Base-by-base conservation (phyloP, 2,113 vertebrate genomes). In the Labeo catla region DNA sequence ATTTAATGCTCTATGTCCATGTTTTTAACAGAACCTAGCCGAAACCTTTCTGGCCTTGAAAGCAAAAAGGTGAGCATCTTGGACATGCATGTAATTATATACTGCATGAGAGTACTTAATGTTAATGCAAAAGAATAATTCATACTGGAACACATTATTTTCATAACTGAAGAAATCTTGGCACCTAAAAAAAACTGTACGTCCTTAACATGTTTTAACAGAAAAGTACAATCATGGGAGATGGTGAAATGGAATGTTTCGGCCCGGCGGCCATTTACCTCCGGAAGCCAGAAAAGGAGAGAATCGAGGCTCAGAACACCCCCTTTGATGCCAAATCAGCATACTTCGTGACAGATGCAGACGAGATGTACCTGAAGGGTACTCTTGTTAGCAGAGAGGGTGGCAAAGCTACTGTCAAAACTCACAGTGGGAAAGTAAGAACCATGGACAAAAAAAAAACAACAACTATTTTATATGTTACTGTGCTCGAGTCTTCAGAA, bases 161-260 rank as follows among this genome's bases (percentile, higher is more conserved):
- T 66, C 13, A 65, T 4, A 47, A 61, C 47, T 74, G 3, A 39
- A 16, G 34, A 19, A 19, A 39, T 23, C 8, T 65, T 34, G 15
- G 47, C 19, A 49, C 13, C 70, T 86, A 57, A 54, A 76, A 80
- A 84, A 39, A 39, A 2, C 39, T 28, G 28, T 28, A 28, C 28
- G 3, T 39, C 5, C 88, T 52, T 82, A 78, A 83, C 86, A 61
- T 76, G 47, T 76, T 85, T 74, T 45, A 12, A 16, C n/a, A 93
- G 92, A 88, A 91, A 93, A 90, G 83, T 0, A 68, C 86, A 89
- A 88, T 49, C 93, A 98, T 98, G 96, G 95, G 91, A 0, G 95
- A 98, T 0, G 34, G 93, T 0, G 97, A 98, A 12, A 97, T 98
- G 7, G 96, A 96, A 0, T 52, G 90, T 36, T 98, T 95, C 81